A percentile compares a stretch with the other conserved stretches of the same genome.
Conservation (phyloP, 1,140 invertebrate species). For the Venturia canescens region DNA sequence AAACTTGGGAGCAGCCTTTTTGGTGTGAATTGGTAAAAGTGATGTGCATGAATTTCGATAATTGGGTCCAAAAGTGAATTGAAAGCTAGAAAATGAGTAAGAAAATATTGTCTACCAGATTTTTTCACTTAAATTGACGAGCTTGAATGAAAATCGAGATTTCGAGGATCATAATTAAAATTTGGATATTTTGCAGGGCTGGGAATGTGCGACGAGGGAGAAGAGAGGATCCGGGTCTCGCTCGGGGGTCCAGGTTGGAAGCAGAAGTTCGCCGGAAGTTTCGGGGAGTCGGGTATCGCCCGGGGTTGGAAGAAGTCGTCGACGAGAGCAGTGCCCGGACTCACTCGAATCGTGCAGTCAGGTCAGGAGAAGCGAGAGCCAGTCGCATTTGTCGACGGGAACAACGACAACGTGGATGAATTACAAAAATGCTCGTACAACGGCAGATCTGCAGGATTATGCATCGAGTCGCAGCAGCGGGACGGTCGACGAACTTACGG, state of each 20-base stretch:
- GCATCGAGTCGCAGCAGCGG: too few relatives aligned
- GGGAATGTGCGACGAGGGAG: slow-evolving; percentile 2
- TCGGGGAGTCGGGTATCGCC: slow-evolving; percentile 40
- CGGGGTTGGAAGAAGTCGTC: slow-evolving; percentile 55
- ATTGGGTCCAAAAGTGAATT: too few relatives aligned
- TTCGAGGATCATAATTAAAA: too few relatives aligned
- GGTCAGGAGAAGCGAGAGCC: slow-evolving; percentile 40
- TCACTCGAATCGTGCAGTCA: slow-evolving; percentile 57
- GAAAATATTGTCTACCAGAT: too few relatives aligned
- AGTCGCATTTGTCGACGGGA: slow-evolving; percentile 38
- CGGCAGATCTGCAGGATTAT: neutral
- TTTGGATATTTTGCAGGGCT: neutral
- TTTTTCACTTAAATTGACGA: too few relatives aligned
- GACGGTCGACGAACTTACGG: slow-evolving; percentile 2
- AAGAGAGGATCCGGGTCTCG: neutral
- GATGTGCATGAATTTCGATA: too few relatives aligned
- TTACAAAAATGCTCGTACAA: slow-evolving; percentile 44
- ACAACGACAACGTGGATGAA: slow-evolving; percentile 43
- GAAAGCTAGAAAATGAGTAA: too few relatives aligned
- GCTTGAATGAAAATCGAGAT: too few relatives aligned
- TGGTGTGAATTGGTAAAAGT: too few relatives aligned
- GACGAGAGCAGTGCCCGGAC: slow-evolving; percentile 56
- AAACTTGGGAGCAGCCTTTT: too few relatives aligned
- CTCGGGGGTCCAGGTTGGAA: neutral
- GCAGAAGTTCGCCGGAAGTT: slow-evolving; percentile 48